These are phyloP conservation scores for Bombus consobrinus DNA, from an alignment of 1,140 invertebrate species.

Conservation along the genomic window DNA sequence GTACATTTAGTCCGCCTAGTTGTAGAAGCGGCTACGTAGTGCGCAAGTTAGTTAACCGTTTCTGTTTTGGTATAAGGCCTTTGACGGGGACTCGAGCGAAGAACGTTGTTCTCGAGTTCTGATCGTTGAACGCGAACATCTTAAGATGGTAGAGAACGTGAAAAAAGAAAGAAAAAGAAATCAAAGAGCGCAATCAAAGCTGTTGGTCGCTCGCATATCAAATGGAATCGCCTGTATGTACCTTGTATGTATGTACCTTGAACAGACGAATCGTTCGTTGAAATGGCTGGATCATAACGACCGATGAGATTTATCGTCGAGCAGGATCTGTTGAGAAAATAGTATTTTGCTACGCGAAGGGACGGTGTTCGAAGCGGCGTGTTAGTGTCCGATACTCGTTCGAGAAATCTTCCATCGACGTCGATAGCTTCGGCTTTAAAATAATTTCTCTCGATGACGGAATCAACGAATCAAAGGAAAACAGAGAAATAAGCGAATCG, in stretches of 20 bases:
- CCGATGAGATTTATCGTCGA: slow-evolving; percentile 6
- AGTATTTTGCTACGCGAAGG: slow-evolving; percentile 56
- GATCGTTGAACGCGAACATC: not conserved
- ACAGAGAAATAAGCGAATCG: not conserved
- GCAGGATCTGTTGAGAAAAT: slow-evolving; percentile 35
- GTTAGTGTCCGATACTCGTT: slow-evolving; percentile 24
- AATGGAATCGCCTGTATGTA: slow-evolving; percentile 47
- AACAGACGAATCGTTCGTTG: slow-evolving; percentile 11
- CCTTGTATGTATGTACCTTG: slow-evolving; percentile 48
- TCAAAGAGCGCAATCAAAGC: slow-evolving; percentile 67
- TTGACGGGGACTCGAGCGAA: slow-evolving; percentile 3
- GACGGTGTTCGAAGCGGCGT: slow-evolving; percentile 14
- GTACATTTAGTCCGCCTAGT: slow-evolving; percentile 53
- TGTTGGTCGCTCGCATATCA: slow-evolving; percentile 64
- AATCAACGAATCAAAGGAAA: not conserved
- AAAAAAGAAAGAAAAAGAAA: not conserved
- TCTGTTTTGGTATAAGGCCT: slow-evolving; percentile 13
- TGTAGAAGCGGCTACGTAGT: slow-evolving; percentile 48
- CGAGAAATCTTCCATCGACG: not conserved
- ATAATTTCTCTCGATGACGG: not conserved
- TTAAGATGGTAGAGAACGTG: not conserved
- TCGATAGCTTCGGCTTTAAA: not conserved
- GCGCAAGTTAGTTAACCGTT: slow-evolving; percentile 34
- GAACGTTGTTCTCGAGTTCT: not conserved
- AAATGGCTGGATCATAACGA: not conserved